These are phyloP conservation scores for Metellina segmentata DNA, from an alignment of 2,888 invertebrate species.

Conservation along the genomic window DNA sequence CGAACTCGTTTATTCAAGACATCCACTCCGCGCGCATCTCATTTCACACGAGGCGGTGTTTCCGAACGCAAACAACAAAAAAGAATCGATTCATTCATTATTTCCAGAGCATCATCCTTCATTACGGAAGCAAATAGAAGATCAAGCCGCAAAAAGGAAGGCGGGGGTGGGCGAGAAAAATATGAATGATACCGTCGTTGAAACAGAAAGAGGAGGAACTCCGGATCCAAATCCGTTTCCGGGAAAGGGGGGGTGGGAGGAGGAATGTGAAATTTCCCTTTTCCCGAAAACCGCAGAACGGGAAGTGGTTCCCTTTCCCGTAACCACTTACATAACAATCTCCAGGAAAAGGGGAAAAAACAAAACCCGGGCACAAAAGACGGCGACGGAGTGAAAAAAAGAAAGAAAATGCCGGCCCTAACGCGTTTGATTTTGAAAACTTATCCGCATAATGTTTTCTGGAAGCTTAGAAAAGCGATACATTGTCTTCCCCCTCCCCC, in stretches of 20 bases:
- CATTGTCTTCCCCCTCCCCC: constrained; percentile 66
- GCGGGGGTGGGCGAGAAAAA: not conserved
- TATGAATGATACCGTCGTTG: constrained; percentile 41
- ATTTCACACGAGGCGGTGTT: too few relatives aligned
- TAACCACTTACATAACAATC: constrained; percentile 53
- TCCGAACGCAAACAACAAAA: not conserved
- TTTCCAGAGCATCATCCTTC: not conserved
- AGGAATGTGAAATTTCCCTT: constrained; percentile 45
- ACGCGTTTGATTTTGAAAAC: constrained; percentile 76
- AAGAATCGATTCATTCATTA: constrained; percentile 7
- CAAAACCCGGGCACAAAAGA: not conserved
- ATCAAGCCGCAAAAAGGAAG: not conserved
- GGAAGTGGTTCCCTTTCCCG: constrained; percentile 44
- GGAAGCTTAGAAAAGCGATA: constrained; percentile 72
- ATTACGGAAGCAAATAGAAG: not conserved
- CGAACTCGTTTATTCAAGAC: too few relatives aligned
- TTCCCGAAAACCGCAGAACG: constrained; percentile 32
- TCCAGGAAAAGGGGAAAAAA: constrained; percentile 13
- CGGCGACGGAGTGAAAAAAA: not conserved
- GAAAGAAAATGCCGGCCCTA: constrained; percentile 41
- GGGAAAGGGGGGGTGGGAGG: not conserved
- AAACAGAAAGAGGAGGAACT: constrained; percentile 4
- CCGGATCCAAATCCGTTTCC: constrained; percentile 49
- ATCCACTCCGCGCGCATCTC: too few relatives aligned
- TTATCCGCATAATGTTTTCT: constrained; percentile 75